Evolutionary conservation across 2,113 vertebrate species (phyloP).

Genomic region (Cacatua alba): DNA sequence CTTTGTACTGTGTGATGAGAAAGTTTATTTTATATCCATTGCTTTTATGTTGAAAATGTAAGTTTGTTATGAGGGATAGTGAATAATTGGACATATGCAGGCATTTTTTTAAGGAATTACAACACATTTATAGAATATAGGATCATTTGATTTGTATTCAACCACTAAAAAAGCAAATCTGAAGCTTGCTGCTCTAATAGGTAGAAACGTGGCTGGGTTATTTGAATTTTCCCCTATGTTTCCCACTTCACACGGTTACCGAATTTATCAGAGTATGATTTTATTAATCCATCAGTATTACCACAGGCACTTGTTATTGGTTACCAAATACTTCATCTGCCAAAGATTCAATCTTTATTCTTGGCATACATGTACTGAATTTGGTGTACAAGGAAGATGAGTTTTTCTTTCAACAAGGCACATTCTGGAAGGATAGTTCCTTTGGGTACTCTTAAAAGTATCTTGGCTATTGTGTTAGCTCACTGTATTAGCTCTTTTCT

Average conservation of each 20-base stretch:
- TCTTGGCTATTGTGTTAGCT: conserved; percentile 24
- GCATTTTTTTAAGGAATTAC: neutral
- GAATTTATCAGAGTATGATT: conserved; percentile 1
- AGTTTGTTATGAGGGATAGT: neutral
- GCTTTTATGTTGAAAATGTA: neutral
- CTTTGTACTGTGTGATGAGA: neutral
- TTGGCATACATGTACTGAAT: neutral
- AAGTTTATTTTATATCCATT: neutral
- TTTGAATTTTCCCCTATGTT: neutral
- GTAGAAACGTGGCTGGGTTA: neutral
- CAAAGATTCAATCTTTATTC: conserved; percentile 27
- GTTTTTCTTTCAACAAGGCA: conserved; percentile 7
- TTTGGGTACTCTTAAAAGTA: neutral
- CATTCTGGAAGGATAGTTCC: conserved; percentile 9
- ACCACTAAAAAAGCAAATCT: conserved; percentile 1
- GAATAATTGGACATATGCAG: neutral
- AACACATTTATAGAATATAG: neutral
- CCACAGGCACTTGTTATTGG: conserved; percentile 3
- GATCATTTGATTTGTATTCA: neutral
- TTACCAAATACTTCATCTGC: conserved; percentile 26
- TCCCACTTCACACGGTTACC: neutral
- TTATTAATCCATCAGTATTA: neutral
- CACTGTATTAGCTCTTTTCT: neutral
- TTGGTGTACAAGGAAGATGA: conserved; percentile 33
- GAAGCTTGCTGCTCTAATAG: neutral